Conservation (phyloP, 2,113 vertebrate genomes). For the Pygathrix nemaeus region DNA sequence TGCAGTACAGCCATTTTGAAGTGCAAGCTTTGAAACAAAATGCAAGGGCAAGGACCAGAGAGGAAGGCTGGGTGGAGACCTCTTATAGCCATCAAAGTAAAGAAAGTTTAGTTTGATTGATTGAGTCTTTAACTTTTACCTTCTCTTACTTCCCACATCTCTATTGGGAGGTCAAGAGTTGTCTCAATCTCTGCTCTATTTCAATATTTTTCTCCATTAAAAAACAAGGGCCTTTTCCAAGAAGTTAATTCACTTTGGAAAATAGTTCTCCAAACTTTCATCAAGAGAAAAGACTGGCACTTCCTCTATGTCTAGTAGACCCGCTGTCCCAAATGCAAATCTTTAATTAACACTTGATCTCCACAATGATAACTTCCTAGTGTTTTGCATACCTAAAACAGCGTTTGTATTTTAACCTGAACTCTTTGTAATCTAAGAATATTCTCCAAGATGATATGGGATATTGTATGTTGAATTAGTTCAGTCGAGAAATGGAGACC, state of each 20-base stretch:
- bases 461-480: not conserved
- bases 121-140: not conserved
- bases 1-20: not conserved
- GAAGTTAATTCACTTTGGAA: not conserved
- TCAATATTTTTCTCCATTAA: not conserved
- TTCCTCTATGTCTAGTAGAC: not conserved
- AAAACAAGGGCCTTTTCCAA: not conserved
- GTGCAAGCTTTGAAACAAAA: not conserved
- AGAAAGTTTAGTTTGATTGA: not conserved
- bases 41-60: too few species aligned
- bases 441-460: not conserved
- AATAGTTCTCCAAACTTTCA: not conserved
- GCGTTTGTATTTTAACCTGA: fast-evolving
- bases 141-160: too few species aligned
- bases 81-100: not conserved
- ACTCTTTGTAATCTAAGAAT: not conserved
- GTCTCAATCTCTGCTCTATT: not conserved
- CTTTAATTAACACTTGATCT: too few species aligned
- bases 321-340: not conserved
- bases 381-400: not conserved
- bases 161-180: not conserved
- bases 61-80: not conserved
- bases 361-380: fast-evolving
- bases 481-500: not conserved
- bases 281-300: not conserved